These are phyloP conservation scores for Sus scrofa DNA, from an alignment of 2,113 vertebrate species.

Conservation along the genomic window DNA sequence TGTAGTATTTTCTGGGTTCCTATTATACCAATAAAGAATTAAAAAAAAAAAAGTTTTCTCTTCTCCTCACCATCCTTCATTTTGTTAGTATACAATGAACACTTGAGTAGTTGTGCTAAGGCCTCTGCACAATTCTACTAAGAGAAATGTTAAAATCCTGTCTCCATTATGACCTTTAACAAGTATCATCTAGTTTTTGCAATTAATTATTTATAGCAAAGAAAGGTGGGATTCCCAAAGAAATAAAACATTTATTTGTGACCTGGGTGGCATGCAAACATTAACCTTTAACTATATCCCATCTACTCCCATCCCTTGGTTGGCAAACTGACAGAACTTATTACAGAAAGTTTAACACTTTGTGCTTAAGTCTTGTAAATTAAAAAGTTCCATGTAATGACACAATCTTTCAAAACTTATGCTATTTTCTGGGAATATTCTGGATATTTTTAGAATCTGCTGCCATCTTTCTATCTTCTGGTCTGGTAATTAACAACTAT, in stretches of 20 bases:
- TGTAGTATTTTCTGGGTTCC: background rate
- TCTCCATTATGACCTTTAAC: constrained; percentile 70
- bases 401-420: background rate
- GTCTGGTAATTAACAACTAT: background rate
- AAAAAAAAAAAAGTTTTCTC: background rate
- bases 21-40: background rate
- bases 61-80: background rate
- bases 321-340: constrained; percentile 68
- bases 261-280: constrained; percentile 63
- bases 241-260: constrained; percentile 81
- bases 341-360: constrained; percentile 67
- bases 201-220: constrained; percentile 79
- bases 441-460: background rate
- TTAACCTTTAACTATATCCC: constrained; percentile 73
- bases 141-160: constrained; percentile 3
- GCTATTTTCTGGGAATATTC: background rate
- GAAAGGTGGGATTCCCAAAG: constrained; percentile 66
- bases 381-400: constrained; percentile 26
- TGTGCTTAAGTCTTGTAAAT: constrained; percentile 53
- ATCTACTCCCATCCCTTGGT: constrained; percentile 63
- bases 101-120: background rate
- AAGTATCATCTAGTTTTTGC: constrained; percentile 24
- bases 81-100: background rate
- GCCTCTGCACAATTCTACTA: background rate
- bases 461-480: background rate